Evolutionary conservation across 2,888 invertebrate genomes (phyloP).

Genomic region (Metacarcinus magister): DNA sequence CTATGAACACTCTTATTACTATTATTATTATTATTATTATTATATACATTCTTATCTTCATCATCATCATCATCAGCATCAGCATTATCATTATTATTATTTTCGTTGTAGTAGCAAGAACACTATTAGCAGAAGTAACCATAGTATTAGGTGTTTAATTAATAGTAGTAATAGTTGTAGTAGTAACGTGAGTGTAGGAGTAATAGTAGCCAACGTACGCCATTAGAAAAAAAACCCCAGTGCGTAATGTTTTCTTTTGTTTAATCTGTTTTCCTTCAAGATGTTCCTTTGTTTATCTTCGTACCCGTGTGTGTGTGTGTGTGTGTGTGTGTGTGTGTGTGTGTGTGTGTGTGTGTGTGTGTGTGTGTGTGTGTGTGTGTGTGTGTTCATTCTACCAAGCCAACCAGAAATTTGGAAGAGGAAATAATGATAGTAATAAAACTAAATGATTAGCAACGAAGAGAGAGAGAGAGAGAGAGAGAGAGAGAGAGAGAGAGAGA

Average conservation of each 20-base stretch:
- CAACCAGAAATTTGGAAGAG: not conserved
- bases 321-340: constrained; percentile 63
- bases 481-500: not conserved
- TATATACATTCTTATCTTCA: too few relatives aligned
- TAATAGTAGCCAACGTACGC: not conserved
- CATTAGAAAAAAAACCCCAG: not conserved
- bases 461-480: not conserved
- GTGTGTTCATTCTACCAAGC: too few relatives aligned
- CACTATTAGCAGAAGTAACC: not conserved
- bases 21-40: too few relatives aligned
- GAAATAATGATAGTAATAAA: not conserved
- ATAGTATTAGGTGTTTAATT: not conserved
- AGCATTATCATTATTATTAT: too few relatives aligned
- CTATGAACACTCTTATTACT: too few relatives aligned
- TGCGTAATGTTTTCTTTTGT: not conserved
- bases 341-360: constrained; percentile 44
- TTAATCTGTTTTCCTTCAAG: not conserved
- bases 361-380: too few relatives aligned
- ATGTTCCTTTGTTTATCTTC: not conserved
- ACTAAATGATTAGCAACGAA: too few relatives aligned
- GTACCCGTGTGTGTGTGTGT: constrained; percentile 53
- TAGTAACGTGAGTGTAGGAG: not conserved
- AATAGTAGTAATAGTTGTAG: too few relatives aligned
- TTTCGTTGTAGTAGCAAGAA: not conserved
- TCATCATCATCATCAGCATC: too few relatives aligned